phyloP scores from a whole-genome alignment of 2,113 vertebrate species.

The Microcebus tavaratra region DNA sequence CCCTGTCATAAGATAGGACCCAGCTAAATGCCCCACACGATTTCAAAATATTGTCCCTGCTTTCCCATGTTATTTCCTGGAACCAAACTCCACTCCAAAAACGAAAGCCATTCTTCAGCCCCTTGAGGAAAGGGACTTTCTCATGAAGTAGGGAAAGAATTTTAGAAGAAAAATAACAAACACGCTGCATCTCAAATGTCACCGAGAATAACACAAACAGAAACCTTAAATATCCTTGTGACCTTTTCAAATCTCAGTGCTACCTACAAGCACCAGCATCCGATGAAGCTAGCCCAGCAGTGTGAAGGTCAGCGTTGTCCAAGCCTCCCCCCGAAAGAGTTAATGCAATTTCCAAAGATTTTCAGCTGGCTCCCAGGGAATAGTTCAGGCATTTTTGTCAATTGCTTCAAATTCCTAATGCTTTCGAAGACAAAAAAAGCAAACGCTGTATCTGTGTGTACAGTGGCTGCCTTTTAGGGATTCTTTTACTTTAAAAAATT shows the following conservation, averaged over 20 bases:
- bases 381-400: not conserved
- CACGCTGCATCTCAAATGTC: not conserved
- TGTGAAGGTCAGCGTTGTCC: not conserved
- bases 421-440: not conserved
- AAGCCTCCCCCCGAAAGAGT: not conserved
- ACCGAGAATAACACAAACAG: conserved; percentile 22
- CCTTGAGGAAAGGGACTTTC: not conserved
- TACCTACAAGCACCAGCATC: not conserved
- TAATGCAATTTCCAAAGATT: not conserved
- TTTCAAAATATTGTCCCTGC: not conserved
- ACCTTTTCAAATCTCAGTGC: conserved; percentile 9
- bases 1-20: not conserved
- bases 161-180: conserved; percentile 54
- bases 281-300: not conserved
- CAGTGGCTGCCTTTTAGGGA: not conserved
- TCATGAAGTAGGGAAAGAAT: not conserved
- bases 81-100: not conserved
- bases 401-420: not conserved
- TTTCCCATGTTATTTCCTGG: not conserved
- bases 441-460: not conserved
- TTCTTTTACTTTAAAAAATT: conserved; percentile 38
- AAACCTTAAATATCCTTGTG: not conserved
- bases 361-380: not conserved
- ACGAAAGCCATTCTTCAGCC: not conserved
- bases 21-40: not conserved